A percentile compares a stretch with the other conserved stretches of the same genome.
These are phyloP conservation scores for Drosophila carrolli DNA, from an alignment of 1,140 invertebrate genomes.

Conservation along the genomic window DNA sequence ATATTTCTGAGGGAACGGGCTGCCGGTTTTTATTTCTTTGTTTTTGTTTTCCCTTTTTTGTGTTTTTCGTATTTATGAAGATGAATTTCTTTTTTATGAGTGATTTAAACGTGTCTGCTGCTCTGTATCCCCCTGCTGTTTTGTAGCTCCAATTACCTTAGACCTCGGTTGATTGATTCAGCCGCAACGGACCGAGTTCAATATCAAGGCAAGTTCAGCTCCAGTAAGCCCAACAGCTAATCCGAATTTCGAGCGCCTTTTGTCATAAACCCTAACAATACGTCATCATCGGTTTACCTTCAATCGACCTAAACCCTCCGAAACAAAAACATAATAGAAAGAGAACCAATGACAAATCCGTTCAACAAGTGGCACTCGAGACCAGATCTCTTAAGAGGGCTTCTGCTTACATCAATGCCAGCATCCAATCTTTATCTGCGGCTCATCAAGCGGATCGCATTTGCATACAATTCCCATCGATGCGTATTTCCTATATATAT, in stretches of 20 bases:
- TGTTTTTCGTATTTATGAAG: conserved; percentile 62
- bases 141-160: conserved; percentile 73
- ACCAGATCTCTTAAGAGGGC: conserved; percentile 21
- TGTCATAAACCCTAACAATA: conserved; percentile 5
- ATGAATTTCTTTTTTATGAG: conserved; percentile 79
- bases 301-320: neutral
- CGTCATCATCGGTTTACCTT: conserved; percentile 21
- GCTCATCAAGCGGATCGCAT: conserved; percentile 38
- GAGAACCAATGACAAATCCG: conserved; percentile 28
- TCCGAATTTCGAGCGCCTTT: conserved; percentile 12
- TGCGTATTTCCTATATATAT: conserved; percentile 39
- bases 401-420: conserved; percentile 33
- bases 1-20: conserved; percentile 27
- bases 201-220: conserved; percentile 17
- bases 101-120: conserved; percentile 53
- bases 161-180: conserved; percentile 31
- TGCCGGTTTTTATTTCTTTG: conserved; percentile 44
- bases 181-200: conserved; percentile 16
- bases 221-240: conserved; percentile 3
- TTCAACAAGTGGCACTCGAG: conserved; percentile 51
- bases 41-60: conserved; percentile 25
- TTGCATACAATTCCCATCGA: conserved; percentile 67
- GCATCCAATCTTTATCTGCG: conserved; percentile 30
- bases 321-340: neutral
- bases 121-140: conserved; percentile 15